Evolutionary conservation across 35 echinoderm and acorn worm species (phyloP), one percentile per base, ranked within the genome.

Genomic region (Diadema setosum): DNA sequence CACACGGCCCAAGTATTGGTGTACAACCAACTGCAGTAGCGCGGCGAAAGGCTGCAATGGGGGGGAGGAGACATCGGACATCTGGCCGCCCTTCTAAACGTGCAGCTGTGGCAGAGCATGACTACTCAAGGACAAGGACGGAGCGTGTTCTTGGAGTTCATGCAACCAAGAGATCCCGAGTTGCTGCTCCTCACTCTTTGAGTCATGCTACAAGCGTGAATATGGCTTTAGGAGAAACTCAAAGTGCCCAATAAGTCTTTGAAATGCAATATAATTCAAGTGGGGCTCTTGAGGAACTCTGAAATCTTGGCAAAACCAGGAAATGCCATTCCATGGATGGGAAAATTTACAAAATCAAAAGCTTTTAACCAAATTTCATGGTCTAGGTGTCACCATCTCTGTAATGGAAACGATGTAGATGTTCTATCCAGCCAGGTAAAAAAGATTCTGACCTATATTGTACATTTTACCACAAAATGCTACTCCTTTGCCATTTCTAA

Each of bases 11-110:
- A 11, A 82, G 46, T 82, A 90, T 90, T 65, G 87, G 78, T 2
- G 87, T 90, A 29, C 87, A 90, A 46, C 87, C 87, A 6, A 83
- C 87, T 61, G n/a, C 87, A 0, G 30, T 87, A 11, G 85, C 85
- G 48, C n/a, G 85, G 26, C 85, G 85, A 30, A 87, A 87, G 32
- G 69, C 52, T 35, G 33, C 29, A 7, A 49, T 87, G 85, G 85
- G 85, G 5, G 85, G 85, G 14, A 80, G 85, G 52, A 87, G 42
- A 31, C 30, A 29, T 11, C 18, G 42, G n/a, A 75, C 61, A 24
- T 9, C 39, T 20, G 85, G 85, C 4, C 17, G 85, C 9, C 85
- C 85, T 18, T 23, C 85, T 17, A 87, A 87, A 31, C 18, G n/a
- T 5, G 14, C 65, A 24, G 40, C 41, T 55, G 69, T 65, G 5